Base-by-base conservation (phyloP, 2,113 vertebrate genomes). In the Boulengeromyrus knoepffleri region DNA sequence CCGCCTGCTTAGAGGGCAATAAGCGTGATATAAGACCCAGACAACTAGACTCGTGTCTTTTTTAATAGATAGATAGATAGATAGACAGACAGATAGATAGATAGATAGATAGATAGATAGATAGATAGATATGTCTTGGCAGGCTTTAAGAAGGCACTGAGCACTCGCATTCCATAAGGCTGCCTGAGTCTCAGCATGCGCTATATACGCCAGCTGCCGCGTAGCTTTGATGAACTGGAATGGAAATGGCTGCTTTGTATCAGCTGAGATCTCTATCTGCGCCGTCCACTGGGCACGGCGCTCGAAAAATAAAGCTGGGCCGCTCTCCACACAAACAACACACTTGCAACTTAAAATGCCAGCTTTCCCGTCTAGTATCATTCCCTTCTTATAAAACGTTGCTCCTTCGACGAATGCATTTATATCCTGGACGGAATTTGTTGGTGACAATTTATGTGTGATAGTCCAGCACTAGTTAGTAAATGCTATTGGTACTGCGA, bases 181-280 rank as follows among this genome's bases (percentile, higher is more conserved):
- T 56, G 89, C 77, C 5, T 56, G 77, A 89, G 21, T 52, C 19
- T 39, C 50, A 89, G 47, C 21, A 39, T 50, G 88, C 49, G 70
- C 49, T 80, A 27, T 77, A 53, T n/a, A 24, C 77, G 50, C 89
- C 89, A 89, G 89, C 89, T 89, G 89, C 89, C 52, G 89, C 21
- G 49, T 66, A 85, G 42, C 77, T 90, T 84, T 88, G 70, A 83
- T 88, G n/a, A 83, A 85, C 50, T 66, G 90, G 87, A 88, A 88
- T 88, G 52, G 50, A 85, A 90, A 90, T 90, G 70, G 39, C 36
- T 87, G 88, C 52, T 85, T 88, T 90, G 50, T 89, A 89, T 56
- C 50, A 27, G n/a, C 74, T 83, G 77, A 89, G 89, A 89, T 83
- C 74, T 84, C 88, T 89, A 80, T 89, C 89, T 84, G 49, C 77